phyloP scores from a whole-genome alignment of 2,888 invertebrate species.

The Ophion obscuratus region DNA sequence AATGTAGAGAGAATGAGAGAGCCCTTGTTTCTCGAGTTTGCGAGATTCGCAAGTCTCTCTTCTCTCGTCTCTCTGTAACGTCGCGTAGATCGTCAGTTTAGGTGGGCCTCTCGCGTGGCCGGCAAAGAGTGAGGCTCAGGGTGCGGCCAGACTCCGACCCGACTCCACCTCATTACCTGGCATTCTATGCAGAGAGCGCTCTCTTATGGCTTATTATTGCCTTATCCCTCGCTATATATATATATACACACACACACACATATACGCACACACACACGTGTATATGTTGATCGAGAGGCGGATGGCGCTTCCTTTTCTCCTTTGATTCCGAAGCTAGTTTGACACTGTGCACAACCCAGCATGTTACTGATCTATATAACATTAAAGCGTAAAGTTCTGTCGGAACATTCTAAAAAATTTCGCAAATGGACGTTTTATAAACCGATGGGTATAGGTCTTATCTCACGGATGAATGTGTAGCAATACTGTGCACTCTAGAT shows the following conservation, averaged over 20 bases:
- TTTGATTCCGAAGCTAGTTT: conserved; percentile 79
- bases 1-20: neutral
- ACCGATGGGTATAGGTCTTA: too few relatives aligned
- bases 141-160: conserved; percentile 83
- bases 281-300: conserved; percentile 38
- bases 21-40: conserved; percentile 39
- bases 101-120: conserved; percentile 76
- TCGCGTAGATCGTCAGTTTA: conserved; percentile 69
- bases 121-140: conserved; percentile 78
- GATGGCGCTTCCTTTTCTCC: conserved; percentile 64
- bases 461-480: too few relatives aligned
- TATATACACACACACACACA: conserved; percentile 44
- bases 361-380: neutral
- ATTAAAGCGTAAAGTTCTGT: neutral
- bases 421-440: too few relatives aligned
- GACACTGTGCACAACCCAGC: conserved; percentile 12
- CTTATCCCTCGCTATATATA: conserved; percentile 71
- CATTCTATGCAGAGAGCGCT: conserved; percentile 83
- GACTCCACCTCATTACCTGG: conserved; percentile 84
- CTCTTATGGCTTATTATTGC: conserved; percentile 84
- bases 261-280: conserved; percentile 27
- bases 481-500: too few relatives aligned
- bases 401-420: neutral
- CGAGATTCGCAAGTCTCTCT: conserved; percentile 53
- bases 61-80: conserved; percentile 45